Evolutionary conservation across 1,140 invertebrate genomes (phyloP), one percentile per base, ranked within the genome.

Genomic region (Pseudomyrmex flavicornis): DNA sequence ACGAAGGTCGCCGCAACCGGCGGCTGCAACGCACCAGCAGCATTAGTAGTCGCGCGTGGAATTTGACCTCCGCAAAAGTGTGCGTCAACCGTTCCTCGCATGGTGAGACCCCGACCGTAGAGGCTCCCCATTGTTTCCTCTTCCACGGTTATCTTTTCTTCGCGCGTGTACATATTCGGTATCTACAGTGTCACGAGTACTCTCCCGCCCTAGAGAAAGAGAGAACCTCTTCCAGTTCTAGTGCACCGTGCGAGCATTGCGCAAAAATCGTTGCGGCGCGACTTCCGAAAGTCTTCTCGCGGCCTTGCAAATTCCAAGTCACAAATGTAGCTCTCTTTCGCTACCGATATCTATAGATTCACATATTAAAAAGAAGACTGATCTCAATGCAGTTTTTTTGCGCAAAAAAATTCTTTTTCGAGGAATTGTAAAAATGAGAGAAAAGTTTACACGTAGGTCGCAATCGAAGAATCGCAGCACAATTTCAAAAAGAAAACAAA

Each of bases 21-120:
- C 44, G 48, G 52, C 75, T 46, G 66, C 83, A 50, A 48, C 48
- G 20, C 61, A 48, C 58, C 52, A 59, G 56, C 52, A 73, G 68
- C 70, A 76, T 86, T 56, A 48, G 54, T 58, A 73, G 74, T 35
- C 35, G 35, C 68, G 58, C 80, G 61, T 83, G 87, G 90, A 90
- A 89, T 90, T 90, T 90, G 85, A 90, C 90, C 90, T 90, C 87
- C 82, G 87, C 75, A 77, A 89, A 88, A 89, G 87, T 82, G 87
- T 84, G 84, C 89, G 90, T 90, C 87, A 90, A 90, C 77, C 68
- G 66, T 80, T 59, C 35, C 20, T 46, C 44, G 54, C 65, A 72
- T 85, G 62, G 54, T 50, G 54, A 85, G 82, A 72, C 66, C 50
- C 48, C 61, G 75, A 54, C 54, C 70, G 48, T 66, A 70, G 68